Evolutionary conservation across 1,140 invertebrate genomes (phyloP).

Genomic region (Drosophila biarmipes): DNA sequence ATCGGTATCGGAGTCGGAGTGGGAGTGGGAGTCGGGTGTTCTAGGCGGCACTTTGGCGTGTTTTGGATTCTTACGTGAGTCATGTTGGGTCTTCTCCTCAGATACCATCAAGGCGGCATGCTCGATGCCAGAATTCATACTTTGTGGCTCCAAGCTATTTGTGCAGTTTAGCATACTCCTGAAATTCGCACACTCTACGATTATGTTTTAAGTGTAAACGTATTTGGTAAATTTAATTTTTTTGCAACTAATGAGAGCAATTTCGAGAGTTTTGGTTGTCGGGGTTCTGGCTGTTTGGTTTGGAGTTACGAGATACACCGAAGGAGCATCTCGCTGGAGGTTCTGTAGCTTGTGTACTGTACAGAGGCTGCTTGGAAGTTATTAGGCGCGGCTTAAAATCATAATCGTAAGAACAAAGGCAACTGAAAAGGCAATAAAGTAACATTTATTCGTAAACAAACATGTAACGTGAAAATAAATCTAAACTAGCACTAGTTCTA

Average conservation of each 20-base stretch:
- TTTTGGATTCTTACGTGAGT: conserved; percentile 89
- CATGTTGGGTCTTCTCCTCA: conserved; percentile 91
- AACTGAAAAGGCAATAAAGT: conserved; percentile 4
- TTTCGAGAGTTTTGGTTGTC: conserved; percentile 42
- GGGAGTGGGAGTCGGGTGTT: conserved; percentile 9
- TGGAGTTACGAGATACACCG: background rate
- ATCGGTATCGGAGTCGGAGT: background rate
- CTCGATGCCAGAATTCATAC: conserved; percentile 88
- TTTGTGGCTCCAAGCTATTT: conserved; percentile 91
- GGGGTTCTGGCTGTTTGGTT: conserved; percentile 8
- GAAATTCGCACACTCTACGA: conserved; percentile 88
- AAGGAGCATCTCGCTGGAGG: background rate
- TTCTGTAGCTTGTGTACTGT: conserved; percentile 2
- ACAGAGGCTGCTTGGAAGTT: conserved; percentile 68
- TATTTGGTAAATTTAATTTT: conserved; percentile 82
- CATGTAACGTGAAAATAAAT: conserved; percentile 37
- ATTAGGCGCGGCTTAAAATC: conserved; percentile 68
- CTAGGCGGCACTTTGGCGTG: conserved; percentile 32
- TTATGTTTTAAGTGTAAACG: conserved; percentile 85
- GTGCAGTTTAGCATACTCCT: conserved; percentile 94
- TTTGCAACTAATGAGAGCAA: conserved; percentile 64
- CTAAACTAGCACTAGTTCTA: conserved; percentile 35
- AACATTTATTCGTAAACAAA: conserved; percentile 34
- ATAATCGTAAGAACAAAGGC: conserved; percentile 20
- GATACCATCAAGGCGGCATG: conserved; percentile 90